A percentile compares a stretch with the other conserved stretches of the same genome.
Conservation (phyloP, 1,140 invertebrate genomes). For the Reticulitermes speratus region DNA sequence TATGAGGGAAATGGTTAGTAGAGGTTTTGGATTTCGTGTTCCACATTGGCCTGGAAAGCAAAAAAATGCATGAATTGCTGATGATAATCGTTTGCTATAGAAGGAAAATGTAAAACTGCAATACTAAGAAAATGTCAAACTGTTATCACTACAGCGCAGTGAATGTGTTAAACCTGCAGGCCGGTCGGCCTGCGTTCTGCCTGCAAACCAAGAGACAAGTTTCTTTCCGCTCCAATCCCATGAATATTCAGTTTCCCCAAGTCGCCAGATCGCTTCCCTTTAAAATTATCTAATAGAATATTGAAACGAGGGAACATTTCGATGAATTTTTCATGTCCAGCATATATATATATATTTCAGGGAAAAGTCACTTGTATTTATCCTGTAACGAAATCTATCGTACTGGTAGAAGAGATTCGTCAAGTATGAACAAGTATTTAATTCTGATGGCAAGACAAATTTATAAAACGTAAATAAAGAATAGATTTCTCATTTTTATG, state of each 20-base stretch:
- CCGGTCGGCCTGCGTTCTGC: neutral
- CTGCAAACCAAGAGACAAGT: neutral
- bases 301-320: slow-evolving; percentile 29
- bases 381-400: neutral
- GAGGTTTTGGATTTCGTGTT: no score
- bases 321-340: slow-evolving; percentile 32
- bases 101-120: no score
- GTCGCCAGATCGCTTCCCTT: slow-evolving; percentile 24
- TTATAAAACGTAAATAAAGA: no score
- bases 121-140: no score
- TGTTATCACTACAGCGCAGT: no score
- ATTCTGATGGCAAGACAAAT: neutral
- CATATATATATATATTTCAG: slow-evolving; percentile 28
- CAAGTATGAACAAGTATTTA: neutral
- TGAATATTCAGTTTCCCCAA: slow-evolving; percentile 29
- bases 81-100: no score
- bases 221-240: neutral
- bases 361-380: slow-evolving; percentile 14
- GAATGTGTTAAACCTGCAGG: neutral
- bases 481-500: no score
- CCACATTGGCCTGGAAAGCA: no score
- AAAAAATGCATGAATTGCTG: no score
- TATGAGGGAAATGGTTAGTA: no score
- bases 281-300: slow-evolving; percentile 33
- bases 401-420: neutral